A percentile compares a stretch with the other conserved stretches of the same genome.
These are phyloP conservation scores for Myiopsitta monachus DNA, from an alignment of 2,113 vertebrate species.

Conservation along the genomic window DNA sequence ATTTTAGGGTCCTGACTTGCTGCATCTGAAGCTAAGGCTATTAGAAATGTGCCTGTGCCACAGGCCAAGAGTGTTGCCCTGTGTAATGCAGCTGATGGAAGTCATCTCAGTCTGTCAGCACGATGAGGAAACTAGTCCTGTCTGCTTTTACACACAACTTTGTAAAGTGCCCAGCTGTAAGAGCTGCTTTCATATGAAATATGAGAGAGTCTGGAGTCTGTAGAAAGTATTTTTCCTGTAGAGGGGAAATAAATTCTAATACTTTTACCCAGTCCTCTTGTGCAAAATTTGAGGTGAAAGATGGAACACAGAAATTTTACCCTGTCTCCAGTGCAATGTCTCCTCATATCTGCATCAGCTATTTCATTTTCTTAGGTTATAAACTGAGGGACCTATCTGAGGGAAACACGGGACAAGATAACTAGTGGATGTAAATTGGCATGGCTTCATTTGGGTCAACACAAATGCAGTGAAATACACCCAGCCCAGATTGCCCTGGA, in stretches of 20 bases:
- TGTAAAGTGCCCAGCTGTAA: not conserved
- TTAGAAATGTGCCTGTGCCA: not conserved
- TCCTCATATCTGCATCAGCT: not conserved
- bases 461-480: not conserved
- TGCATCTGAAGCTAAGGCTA: not conserved
- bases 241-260: not conserved
- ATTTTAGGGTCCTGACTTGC: not conserved
- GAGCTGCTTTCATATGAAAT: not conserved
- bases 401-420: not conserved
- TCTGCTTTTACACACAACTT: not conserved
- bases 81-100: not conserved
- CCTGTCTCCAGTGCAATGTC: not conserved
- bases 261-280: not conserved
- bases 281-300: not conserved
- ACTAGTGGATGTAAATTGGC: not conserved
- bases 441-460: not conserved
- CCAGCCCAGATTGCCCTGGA: not conserved
- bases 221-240: not conserved
- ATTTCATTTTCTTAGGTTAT: not conserved
- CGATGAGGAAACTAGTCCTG: not conserved
- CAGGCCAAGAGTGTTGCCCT: not conserved
- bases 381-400: not conserved
- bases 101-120: not conserved
- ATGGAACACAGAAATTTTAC: not conserved
- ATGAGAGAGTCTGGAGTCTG: not conserved